Evolutionary conservation across 1,140 invertebrate species (phyloP).

Genomic region (Cotesia glomerata): DNA sequence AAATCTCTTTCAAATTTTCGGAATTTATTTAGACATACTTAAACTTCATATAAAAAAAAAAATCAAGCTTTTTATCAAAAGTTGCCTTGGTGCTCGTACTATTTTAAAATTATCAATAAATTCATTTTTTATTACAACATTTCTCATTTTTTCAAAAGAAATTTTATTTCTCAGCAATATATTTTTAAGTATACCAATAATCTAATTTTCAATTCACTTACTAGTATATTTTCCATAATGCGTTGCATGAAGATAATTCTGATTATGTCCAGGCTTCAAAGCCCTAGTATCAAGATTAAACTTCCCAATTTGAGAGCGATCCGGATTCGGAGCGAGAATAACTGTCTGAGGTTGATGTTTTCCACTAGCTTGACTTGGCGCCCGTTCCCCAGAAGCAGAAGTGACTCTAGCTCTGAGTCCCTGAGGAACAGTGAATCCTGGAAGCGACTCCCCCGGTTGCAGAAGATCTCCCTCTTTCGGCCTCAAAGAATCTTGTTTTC

Average conservation of each 20-base stretch:
- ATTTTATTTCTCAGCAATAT: no score
- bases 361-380: conserved; percentile 63
- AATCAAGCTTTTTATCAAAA: no score
- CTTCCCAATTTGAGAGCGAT: conserved; percentile 35
- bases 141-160: no score
- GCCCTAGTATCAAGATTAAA: conserved; percentile 46
- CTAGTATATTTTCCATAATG: not conserved
- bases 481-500: conserved; percentile 47
- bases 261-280: conserved; percentile 41
- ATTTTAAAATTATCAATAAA: no score
- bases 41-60: no score
- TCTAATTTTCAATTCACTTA: not conserved
- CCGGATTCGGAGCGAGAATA: conserved; percentile 59
- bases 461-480: conserved; percentile 62
- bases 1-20: no score
- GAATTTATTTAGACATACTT: no score
- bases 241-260: conserved; percentile 1
- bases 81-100: no score
- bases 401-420: conserved; percentile 73
- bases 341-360: conserved; percentile 73
- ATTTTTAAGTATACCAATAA: not conserved
- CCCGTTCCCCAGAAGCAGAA: conserved; percentile 68
- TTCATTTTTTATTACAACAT: no score
- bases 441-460: conserved; percentile 68
- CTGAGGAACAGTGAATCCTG: conserved; percentile 70